These are phyloP conservation scores for Trilocha varians DNA, from an alignment of 2,888 invertebrate species.

Conservation along the genomic window DNA sequence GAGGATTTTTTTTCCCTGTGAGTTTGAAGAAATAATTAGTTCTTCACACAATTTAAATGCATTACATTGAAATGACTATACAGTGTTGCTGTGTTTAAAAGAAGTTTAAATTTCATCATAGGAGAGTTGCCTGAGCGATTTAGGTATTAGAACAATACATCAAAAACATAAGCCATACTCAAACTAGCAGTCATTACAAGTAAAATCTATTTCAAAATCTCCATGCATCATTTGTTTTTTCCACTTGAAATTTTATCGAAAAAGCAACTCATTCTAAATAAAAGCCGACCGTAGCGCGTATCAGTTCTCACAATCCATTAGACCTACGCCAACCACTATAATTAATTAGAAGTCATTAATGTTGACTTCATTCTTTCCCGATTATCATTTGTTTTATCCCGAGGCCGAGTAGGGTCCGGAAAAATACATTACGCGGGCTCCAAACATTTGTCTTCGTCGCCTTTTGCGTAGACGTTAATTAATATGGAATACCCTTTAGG, in stretches of 20 bases:
- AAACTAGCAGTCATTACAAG: too few species aligned
- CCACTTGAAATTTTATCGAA: neutral
- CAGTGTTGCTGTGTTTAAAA: too few species aligned
- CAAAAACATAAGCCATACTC: too few species aligned
- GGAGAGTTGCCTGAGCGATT: too few species aligned
- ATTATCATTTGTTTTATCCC: conserved; percentile 69
- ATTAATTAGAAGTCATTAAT: conserved; percentile 62
- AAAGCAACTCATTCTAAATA: neutral
- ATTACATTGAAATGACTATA: too few species aligned
- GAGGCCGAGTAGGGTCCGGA: conserved; percentile 41
- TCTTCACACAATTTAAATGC: too few species aligned
- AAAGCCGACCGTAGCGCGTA: neutral
- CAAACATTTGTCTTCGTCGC: conserved; percentile 69
- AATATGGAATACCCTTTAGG: conserved; percentile 69
- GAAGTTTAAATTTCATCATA: too few species aligned
- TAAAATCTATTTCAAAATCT: neutral
- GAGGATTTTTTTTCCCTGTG: too few species aligned
- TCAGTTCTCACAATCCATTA: conserved; percentile 3
- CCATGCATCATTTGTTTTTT: neutral
- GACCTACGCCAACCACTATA: conserved; percentile 20
- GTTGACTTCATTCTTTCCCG: conserved; percentile 69
- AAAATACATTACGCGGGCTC: conserved; percentile 64
- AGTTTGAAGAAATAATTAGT: too few species aligned
- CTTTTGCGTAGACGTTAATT: conserved; percentile 61
- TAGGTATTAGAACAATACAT: too few species aligned